phyloP scores from a whole-genome alignment of 1,140 invertebrate species.

The Orchesella cincta region DNA sequence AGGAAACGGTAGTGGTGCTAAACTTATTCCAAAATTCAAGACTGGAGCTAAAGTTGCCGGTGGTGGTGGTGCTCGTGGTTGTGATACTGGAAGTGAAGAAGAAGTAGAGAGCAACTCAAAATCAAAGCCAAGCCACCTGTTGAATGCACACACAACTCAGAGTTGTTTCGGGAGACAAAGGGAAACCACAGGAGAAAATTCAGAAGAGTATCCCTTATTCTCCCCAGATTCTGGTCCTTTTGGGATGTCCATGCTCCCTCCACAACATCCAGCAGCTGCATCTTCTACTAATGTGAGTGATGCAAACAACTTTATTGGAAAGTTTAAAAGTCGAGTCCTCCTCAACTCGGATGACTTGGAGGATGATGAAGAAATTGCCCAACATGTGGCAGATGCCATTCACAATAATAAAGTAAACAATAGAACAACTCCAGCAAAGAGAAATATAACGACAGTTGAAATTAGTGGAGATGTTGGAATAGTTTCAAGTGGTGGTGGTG shows the following conservation, averaged over 20 bases:
- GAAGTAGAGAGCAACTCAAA: not conserved
- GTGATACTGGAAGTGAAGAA: not conserved
- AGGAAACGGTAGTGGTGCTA: not conserved
- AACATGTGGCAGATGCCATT: not conserved
- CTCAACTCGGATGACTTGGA: constrained; percentile 33
- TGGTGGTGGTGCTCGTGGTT: not conserved
- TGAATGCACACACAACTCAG: not conserved
- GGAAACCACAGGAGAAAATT: not conserved
- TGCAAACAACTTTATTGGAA: constrained; percentile 8
- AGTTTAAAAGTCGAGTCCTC: constrained; percentile 38
- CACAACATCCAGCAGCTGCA: not conserved
- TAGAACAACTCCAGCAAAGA: not conserved
- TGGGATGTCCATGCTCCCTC: constrained; percentile 25
- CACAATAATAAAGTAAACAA: not conserved
- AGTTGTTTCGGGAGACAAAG: not conserved
- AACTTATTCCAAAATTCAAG: no score
- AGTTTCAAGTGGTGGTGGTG: not conserved
- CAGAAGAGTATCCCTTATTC: not conserved
- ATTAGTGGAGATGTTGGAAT: constrained; percentile 43
- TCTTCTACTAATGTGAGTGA: not conserved
- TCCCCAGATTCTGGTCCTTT: constrained; percentile 7
- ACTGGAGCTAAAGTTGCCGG: not conserved
- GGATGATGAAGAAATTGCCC: constrained; percentile 2
- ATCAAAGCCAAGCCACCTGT: no score
- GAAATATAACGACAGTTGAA: constrained; percentile 41